Percentiles rank a stretch among this genome's conserved stretches.
Evolutionary conservation across 2,888 invertebrate species (phyloP).

Genomic region (Carcina quercana): DNA sequence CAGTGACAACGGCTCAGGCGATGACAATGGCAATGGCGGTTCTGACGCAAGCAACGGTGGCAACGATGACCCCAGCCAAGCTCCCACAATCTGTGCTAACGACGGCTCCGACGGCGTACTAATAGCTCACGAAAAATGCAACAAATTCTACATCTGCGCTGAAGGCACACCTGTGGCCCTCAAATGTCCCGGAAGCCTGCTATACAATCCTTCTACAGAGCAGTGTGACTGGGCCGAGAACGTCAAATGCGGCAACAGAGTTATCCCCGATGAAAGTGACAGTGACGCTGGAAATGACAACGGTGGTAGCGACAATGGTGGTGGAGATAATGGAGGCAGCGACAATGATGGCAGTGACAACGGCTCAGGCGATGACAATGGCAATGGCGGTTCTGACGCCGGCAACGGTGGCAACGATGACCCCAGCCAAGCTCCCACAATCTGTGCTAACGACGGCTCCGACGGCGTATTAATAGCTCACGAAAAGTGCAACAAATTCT

Average conservation of each 20-base stretch:
- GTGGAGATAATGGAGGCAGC: constrained; percentile 1
- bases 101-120: constrained; percentile 26
- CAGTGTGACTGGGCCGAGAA: constrained; percentile 36
- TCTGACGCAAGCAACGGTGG: constrained; percentile 7
- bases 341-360: constrained; percentile 3
- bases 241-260: constrained; percentile 30
- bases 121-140: constrained; percentile 31
- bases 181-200: constrained; percentile 22
- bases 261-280: constrained; percentile 8
- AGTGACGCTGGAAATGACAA: constrained; percentile 3
- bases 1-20: constrained; percentile 3
- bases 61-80: constrained; percentile 17
- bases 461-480: constrained; percentile 30
- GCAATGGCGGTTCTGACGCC: too few species aligned
- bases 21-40: constrained; percentile 5
- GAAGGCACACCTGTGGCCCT: constrained; percentile 24
- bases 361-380: background rate
- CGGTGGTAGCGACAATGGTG: constrained; percentile 3
- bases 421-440: constrained; percentile 16
- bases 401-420: constrained; percentile 21
- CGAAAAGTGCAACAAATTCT: constrained; percentile 31
- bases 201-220: constrained; percentile 26
- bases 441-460: constrained; percentile 26
- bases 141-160: constrained; percentile 31
- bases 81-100: constrained; percentile 23